Evolutionary conservation across 2,113 vertebrate genomes (phyloP).

Genomic region (Corythoichthys intestinalis): DNA sequence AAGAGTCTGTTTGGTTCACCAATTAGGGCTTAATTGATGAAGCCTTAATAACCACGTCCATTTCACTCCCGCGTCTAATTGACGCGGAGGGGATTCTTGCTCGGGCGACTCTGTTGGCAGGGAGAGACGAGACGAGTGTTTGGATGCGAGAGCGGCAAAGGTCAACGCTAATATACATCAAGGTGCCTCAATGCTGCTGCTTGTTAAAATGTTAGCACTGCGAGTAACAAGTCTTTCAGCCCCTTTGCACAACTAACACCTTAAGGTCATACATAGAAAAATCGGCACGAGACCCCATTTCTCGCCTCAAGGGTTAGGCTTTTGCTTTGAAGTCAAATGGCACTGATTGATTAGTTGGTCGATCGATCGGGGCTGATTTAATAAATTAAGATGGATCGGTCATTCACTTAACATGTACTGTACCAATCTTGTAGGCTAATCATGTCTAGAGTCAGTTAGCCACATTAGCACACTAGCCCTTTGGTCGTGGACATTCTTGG

Average conservation of each 20-base stretch:
- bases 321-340: too few species aligned
- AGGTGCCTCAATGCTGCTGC: constrained; percentile 1
- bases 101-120: constrained; percentile 86
- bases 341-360: too few species aligned
- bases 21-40: constrained; percentile 87
- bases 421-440: too few species aligned
- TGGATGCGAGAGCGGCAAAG: neutral
- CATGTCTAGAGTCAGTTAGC: too few species aligned
- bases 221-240: neutral
- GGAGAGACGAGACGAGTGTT: constrained; percentile 72
- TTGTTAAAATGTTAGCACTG: constrained; percentile 7
- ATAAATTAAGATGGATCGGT: too few species aligned
- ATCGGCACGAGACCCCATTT: too few species aligned
- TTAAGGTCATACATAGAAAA: neutral
- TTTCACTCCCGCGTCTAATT: constrained; percentile 83
- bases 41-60: constrained; percentile 77
- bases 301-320: too few species aligned
- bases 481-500: too few species aligned
- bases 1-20: constrained; percentile 65
- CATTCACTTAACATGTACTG: too few species aligned
- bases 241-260: neutral
- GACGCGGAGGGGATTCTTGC: constrained; percentile 82
- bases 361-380: too few species aligned
- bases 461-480: too few species aligned
- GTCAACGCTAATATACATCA: constrained; percentile 4